phyloP scores from a whole-genome alignment of 2,888 invertebrate genomes.

The Itoplectis maculator region DNA sequence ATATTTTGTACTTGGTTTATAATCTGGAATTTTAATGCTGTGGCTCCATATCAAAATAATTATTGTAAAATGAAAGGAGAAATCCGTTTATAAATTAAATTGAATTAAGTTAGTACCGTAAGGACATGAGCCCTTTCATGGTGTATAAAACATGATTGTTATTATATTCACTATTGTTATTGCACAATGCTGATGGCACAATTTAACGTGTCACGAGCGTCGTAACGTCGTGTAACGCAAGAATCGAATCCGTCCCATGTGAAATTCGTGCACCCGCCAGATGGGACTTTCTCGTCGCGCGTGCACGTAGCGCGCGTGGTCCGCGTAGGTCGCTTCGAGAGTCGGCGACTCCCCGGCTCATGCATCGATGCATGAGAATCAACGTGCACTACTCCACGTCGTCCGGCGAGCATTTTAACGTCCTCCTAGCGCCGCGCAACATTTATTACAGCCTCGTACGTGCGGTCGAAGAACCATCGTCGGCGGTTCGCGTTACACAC shows the following conservation, averaged over 20 bases:
- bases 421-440: slow-evolving; percentile 19
- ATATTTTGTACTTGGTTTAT: no score
- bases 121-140: neutral
- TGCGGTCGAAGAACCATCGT: slow-evolving; percentile 5
- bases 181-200: neutral
- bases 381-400: slow-evolving; percentile 29
- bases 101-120: no score
- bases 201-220: slow-evolving; percentile 6
- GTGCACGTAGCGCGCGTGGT: neutral
- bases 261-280: slow-evolving; percentile 41
- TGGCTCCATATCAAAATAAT: no score
- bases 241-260: slow-evolving; percentile 2
- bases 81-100: no score
- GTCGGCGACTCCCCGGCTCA: slow-evolving; percentile 31
- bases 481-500: neutral
- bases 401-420: slow-evolving; percentile 33
- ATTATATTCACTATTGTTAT: neutral
- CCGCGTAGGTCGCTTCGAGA: neutral
- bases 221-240: neutral
- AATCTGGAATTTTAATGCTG: no score
- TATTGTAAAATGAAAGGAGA: no score
- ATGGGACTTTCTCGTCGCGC: slow-evolving; percentile 41
- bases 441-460: slow-evolving; percentile 28
- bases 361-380: slow-evolving; percentile 48
- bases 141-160: neutral